phyloP scores from a whole-genome alignment of 2,113 vertebrate genomes.

The Alethe diademata region DNA sequence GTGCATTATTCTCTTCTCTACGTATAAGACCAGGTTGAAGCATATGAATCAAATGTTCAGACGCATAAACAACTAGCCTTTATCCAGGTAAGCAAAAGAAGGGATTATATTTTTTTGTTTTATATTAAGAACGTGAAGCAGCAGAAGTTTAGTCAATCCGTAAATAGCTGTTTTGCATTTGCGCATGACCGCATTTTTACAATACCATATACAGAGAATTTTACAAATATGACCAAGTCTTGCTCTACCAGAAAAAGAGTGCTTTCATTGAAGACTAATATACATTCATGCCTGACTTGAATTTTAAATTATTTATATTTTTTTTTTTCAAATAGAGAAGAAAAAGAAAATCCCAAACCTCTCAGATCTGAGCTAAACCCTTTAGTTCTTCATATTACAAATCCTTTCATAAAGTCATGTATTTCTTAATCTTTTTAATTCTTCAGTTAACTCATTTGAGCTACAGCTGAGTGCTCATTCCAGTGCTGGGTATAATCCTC shows the following conservation, averaged over 20 bases:
- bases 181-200: neutral
- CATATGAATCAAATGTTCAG: neutral
- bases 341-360: neutral
- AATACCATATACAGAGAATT: neutral
- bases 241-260: neutral
- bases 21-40: neutral
- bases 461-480: constrained; percentile 64
- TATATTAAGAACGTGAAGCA: neutral
- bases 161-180: neutral
- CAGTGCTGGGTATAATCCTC: constrained; percentile 65
- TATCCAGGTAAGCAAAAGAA: neutral
- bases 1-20: neutral
- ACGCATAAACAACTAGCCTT: neutral
- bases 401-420: constrained; percentile 45
- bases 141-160: neutral
- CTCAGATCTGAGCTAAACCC: constrained; percentile 49
- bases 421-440: constrained; percentile 71
- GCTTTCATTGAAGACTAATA: neutral
- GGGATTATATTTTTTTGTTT: neutral
- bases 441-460: constrained; percentile 70
- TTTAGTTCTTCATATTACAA: constrained; percentile 25
- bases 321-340: neutral
- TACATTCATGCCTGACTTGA: neutral
- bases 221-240: neutral
- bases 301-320: neutral